Evolutionary conservation across 2,888 invertebrate genomes (phyloP).

Genomic region (Phrixothrix hirtus): DNA sequence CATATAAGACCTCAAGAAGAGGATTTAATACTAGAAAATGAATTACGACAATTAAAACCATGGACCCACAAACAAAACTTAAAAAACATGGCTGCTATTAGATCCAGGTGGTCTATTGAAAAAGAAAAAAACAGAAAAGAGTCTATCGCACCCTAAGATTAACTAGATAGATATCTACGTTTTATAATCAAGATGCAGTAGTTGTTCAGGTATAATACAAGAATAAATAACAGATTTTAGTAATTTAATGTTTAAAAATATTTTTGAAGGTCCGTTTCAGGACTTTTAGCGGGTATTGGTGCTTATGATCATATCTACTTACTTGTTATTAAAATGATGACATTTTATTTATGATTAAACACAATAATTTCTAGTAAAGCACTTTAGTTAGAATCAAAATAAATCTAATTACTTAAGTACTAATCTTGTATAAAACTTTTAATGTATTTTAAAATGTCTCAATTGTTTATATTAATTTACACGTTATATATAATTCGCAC

Average conservation of each 20-base stretch:
- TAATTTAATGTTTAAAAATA: not conserved
- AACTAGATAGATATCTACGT: constrained; percentile 9
- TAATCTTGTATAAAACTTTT: not conserved
- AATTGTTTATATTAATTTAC: too few species aligned
- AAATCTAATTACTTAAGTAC: not conserved
- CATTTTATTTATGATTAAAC: not conserved
- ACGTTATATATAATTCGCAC: not conserved
- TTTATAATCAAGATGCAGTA: not conserved
- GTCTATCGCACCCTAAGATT: constrained; percentile 10
- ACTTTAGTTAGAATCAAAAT: not conserved
- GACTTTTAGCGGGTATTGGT: not conserved
- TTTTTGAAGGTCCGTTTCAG: not conserved
- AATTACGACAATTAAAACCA: constrained; percentile 52
- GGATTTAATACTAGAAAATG: constrained; percentile 48
- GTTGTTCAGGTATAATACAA: constrained; percentile 3
- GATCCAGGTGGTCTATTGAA: constrained; percentile 49
- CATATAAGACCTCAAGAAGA: constrained; percentile 33
- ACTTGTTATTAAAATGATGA: not conserved
- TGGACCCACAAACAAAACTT: constrained; percentile 52
- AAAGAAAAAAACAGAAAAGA: constrained; percentile 28
- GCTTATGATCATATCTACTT: not conserved
- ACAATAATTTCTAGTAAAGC: not conserved
- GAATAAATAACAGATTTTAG: not conserved
- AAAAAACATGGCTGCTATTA: constrained; percentile 48
- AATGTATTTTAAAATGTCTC: not conserved